A percentile compares a stretch with the other conserved stretches of the same genome.
Evolutionary conservation across 2,113 vertebrate species (phyloP).

Genomic region (Anser brachyrhynchus): DNA sequence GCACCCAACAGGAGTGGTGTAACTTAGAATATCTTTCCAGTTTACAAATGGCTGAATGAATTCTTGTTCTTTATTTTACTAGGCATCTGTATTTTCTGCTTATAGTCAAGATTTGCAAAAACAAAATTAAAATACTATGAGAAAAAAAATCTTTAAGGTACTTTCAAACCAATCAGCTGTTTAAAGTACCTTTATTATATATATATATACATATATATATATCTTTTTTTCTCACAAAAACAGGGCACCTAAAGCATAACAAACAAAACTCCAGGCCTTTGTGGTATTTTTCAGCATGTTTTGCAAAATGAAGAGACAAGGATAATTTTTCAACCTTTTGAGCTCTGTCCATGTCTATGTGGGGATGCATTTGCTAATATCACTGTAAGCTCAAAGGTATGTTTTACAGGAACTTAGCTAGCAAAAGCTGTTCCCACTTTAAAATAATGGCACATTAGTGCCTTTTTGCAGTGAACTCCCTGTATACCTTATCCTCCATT

Average conservation of each 20-base stretch:
- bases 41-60: not conserved
- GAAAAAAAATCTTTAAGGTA: not conserved
- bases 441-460: slow-evolving; percentile 28
- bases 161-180: not conserved
- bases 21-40: not conserved
- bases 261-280: not conserved
- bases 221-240: not conserved
- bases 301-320: not conserved
- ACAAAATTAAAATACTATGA: not conserved
- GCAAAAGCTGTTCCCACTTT: slow-evolving; percentile 3
- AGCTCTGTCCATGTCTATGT: not conserved
- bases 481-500: not conserved
- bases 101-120: not conserved
- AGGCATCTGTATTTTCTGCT: not conserved
- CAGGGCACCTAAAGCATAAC: not conserved
- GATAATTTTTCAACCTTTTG: not conserved
- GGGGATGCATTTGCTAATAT: not conserved
- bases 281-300: not conserved
- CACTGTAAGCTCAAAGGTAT: not conserved
- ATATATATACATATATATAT: no score
- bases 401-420: slow-evolving; percentile 36
- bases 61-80: not conserved
- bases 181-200: not conserved
- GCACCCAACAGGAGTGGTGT: not conserved
- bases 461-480: not conserved